Evolutionary conservation across 2,888 invertebrate genomes (phyloP), one percentile per base, ranked within the genome.

Genomic region (Caenorhabditis sp.): DNA sequence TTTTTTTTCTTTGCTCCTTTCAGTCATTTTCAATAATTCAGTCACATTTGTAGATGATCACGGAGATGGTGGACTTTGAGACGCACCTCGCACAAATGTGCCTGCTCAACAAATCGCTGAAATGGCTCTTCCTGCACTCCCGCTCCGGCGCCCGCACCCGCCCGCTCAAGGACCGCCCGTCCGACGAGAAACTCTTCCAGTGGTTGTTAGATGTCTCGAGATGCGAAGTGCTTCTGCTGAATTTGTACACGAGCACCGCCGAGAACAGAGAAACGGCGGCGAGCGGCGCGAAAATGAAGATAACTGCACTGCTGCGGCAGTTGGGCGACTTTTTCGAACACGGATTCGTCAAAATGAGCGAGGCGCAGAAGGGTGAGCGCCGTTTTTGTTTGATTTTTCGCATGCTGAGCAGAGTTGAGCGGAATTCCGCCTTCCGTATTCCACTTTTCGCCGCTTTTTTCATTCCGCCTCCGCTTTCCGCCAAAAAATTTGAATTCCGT

Each of bases 41-140:
- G 13, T n/a, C 37, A 9, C 13, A 22, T 41, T 66, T 56, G 8
- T 52, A 68, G 68, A 59, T 68, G 11, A 68, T 68, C 26, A 50
- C 50, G 7, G 59, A 68, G 41, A 68, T 68, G 58, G 27, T 48
- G 13, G 53, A 68, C 11, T 78, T 85, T 30, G 73, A 56, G 8
- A 30, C 72, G 9, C 79, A 85, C 59, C 75, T 71, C 2, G 72
- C 75, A 41, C 24, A 74, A 8, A 70, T 84, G 22, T 45, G 55
- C 26, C 46, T 43, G 13, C 71, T 39, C 39, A 83, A 82, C 50
- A 30, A 43, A 24, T 70, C 63, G n/a, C 65, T 82, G 26, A 71
- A 76, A 58, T 84, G 83, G 83, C 46, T 84, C 7, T 72, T 74
- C 22, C 78, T 86, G 9, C 68, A 68, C 24, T 59, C 50, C 2